These are phyloP conservation scores for Reticulitermes lucifugus DNA, from an alignment of 2,888 invertebrate species.

Conservation along the genomic window DNA sequence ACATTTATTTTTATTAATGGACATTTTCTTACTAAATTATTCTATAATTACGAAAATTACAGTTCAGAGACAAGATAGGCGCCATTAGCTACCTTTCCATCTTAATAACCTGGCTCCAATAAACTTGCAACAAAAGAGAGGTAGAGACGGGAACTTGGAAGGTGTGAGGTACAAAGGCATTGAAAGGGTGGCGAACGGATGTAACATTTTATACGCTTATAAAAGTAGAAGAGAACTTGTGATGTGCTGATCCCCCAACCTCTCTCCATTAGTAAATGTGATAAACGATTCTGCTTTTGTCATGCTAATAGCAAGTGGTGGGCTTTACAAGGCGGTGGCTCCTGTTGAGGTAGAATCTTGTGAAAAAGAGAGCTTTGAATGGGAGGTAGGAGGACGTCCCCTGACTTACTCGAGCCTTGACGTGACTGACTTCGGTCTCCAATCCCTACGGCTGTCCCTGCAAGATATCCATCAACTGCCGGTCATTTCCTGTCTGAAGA, in stretches of 20 bases:
- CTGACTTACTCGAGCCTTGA: constrained; percentile 18
- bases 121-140: not conserved
- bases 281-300: constrained; percentile 59
- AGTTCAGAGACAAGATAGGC: not conserved
- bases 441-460: not conserved
- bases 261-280: constrained; percentile 59
- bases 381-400: not conserved
- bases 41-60: too few relatives aligned
- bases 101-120: constrained; percentile 8
- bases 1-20: too few relatives aligned
- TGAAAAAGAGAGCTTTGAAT: constrained; percentile 47
- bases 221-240: not conserved
- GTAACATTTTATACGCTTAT: constrained; percentile 4
- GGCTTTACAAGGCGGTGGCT: constrained; percentile 31
- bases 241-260: constrained; percentile 13
- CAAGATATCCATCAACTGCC: constrained; percentile 14
- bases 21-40: too few relatives aligned
- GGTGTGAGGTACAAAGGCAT: constrained; percentile 31
- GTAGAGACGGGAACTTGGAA: not conserved
- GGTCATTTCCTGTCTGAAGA: constrained; percentile 15
- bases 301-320: constrained; percentile 53
- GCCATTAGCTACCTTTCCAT: not conserved
- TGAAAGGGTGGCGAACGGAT: constrained; percentile 22
- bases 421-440: constrained; percentile 39
- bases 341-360: constrained; percentile 14